Evolutionary conservation across 2,888 invertebrate genomes (phyloP).

Genomic region (Incurvaria masculella): DNA sequence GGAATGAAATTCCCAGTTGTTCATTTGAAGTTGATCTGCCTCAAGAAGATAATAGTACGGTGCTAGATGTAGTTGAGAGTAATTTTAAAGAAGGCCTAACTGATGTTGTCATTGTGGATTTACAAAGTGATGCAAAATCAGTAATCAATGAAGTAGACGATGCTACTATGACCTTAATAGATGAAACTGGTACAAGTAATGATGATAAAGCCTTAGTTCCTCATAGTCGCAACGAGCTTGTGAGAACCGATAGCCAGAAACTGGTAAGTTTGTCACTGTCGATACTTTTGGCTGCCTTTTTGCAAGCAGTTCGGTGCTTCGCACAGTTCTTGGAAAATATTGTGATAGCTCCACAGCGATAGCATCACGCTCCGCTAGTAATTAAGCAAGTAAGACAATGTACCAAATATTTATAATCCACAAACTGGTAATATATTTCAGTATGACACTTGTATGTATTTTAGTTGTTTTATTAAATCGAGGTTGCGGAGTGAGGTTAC

Average conservation of each 20-base stretch:
- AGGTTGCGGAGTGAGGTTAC: too few species aligned
- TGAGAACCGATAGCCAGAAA: slow-evolving; percentile 42
- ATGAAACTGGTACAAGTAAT: slow-evolving; percentile 1
- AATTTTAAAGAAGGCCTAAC: slow-evolving; percentile 15
- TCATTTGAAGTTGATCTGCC: slow-evolving; percentile 35
- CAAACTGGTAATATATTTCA: slow-evolving; percentile 3
- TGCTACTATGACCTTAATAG: background rate
- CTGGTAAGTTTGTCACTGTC: slow-evolving; percentile 59
- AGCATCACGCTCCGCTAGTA: slow-evolving; percentile 24
- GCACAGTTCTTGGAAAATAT: slow-evolving; percentile 60
- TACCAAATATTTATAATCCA: background rate
- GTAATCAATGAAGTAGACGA: slow-evolving; percentile 20
- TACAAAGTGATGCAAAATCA: slow-evolving; percentile 36
- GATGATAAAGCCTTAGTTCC: slow-evolving; percentile 39
- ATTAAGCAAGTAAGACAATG: background rate
- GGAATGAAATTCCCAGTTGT: slow-evolving; percentile 52
- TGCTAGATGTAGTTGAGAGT: slow-evolving; percentile 14
- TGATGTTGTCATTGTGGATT: slow-evolving; percentile 46
- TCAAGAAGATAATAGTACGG: slow-evolving; percentile 23
- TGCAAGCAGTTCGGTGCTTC: slow-evolving; percentile 62
- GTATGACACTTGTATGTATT: background rate
- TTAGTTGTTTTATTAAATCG: slow-evolving; percentile 1
- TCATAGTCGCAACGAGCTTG: slow-evolving; percentile 43
- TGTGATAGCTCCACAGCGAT: slow-evolving; percentile 47
- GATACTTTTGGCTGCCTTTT: slow-evolving; percentile 56